Percentiles rank a stretch among this genome's conserved stretches.
Conservation (phyloP, 2,888 invertebrate genomes). For the Crocallis elinguaria region DNA sequence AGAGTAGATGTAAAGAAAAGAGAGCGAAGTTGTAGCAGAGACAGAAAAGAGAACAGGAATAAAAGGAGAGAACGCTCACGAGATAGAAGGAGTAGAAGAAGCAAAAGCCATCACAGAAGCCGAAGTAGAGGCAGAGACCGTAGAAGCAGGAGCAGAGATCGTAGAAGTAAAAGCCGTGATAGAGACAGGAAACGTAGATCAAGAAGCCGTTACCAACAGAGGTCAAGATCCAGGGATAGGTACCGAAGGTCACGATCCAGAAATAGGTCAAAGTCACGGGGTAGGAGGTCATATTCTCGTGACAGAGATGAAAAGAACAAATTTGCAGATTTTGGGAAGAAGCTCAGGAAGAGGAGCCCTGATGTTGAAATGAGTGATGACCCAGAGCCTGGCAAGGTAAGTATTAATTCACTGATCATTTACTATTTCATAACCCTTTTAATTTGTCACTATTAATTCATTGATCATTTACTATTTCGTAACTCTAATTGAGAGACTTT, state of each 20-base stretch:
- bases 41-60: conserved; percentile 49
- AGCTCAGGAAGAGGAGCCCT: conserved; percentile 70
- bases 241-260: conserved; percentile 55
- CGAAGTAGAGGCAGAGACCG: conserved; percentile 49
- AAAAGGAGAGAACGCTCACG: conserved; percentile 58
- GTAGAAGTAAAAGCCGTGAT: conserved; percentile 47
- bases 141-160: conserved; percentile 52
- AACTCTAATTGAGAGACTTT: no score
- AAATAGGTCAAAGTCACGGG: conserved; percentile 41
- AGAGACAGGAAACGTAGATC: conserved; percentile 47
- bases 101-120: conserved; percentile 53
- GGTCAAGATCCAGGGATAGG: conserved; percentile 46
- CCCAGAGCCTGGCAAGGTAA: conserved; percentile 90
- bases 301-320: conserved; percentile 32
- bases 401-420: conserved; percentile 14
- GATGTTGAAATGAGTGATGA: conserved; percentile 87
- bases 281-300: conserved; percentile 46
- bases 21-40: conserved; percentile 55
- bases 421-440: no score
- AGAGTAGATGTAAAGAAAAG: conserved; percentile 49
- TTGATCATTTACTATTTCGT: no score
- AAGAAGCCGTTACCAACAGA: conserved; percentile 44
- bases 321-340: conserved; percentile 64
- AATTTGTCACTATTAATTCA: no score
- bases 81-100: conserved; percentile 49